Evolutionary conservation across 2,113 vertebrate species (phyloP), one percentile per base, ranked within the genome.

Genomic region (Percopsis transmontana): DNA sequence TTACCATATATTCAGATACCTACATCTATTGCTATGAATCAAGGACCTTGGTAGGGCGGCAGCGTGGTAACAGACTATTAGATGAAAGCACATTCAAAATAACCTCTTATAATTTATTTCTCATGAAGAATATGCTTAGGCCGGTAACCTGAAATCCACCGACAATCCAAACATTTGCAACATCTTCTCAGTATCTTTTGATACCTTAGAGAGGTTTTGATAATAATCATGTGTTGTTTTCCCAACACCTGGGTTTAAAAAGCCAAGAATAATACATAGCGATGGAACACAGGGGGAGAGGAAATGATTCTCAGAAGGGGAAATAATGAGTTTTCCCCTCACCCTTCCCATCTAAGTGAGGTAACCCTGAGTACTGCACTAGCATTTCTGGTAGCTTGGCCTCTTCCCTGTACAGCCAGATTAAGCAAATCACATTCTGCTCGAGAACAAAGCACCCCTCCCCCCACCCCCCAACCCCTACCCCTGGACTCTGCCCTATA

Each of bases 401-500:
- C 40, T 23, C 16, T 7, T 33, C 63, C 52, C 13, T 41, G 18
- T 19, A 9, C 52, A 51, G 65, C 55, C 66, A 52, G 19, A 50
- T 45, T n/a, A 38, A 48, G 51, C 10, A 8, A 68, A 52, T 59
- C 47, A n/a, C 54, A 51, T 45, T 41, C 66, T 62, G 39, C 57
- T 4, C 24, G 19, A 51, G 63, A 2, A 27, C 20, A 16, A 50
- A 16, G 5, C 50, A 45, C 33, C 62, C 56, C 5, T 12, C 50
- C 66, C 68, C 42, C 33, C 19, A 44, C 40, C 20, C 15, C 2
- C n/a, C 54, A 3, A 13, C 52, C 68, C 69, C 40, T 27, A 15
- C 51, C 33, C 38, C 5, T 1, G 1, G 13, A 60, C 58, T 59
- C 58, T 66, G 65, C 45, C 72, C 77, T 67, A 72, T 72, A 82